Percentiles rank a stretch among this genome's conserved stretches.
phyloP scores from a whole-genome alignment of 2,888 invertebrate genomes.

The Tholera decimalis region DNA sequence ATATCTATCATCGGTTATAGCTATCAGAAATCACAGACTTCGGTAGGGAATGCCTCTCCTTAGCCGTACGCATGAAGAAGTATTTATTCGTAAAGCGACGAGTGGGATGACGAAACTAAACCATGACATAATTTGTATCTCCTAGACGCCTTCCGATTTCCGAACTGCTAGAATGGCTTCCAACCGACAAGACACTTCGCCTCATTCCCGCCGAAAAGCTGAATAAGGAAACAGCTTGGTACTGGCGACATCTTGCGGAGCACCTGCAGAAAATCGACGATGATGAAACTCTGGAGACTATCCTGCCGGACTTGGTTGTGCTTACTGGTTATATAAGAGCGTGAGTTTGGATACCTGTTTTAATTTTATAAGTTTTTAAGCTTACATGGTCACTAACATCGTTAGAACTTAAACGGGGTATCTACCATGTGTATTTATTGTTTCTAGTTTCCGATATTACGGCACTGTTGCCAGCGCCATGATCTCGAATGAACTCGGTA shows the following conservation, averaged over 20 bases:
- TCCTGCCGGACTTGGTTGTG: slow-evolving; percentile 94
- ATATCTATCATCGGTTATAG: too few species aligned
- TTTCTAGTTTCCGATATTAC: too few species aligned
- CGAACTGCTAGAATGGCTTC: slow-evolving; percentile 89
- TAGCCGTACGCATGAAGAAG: too few species aligned
- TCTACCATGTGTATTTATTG: too few species aligned
- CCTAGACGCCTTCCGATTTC: slow-evolving; percentile 85
- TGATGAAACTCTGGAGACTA: slow-evolving; percentile 91
- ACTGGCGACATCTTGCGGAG: slow-evolving; percentile 89
- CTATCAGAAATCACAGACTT: too few species aligned
- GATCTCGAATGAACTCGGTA: too few species aligned
- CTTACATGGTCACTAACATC: too few species aligned
- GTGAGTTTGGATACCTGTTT: slow-evolving; percentile 83
- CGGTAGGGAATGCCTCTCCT: too few species aligned
- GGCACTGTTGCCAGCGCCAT: too few species aligned
- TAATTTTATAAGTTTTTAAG: background rate
- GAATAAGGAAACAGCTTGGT: slow-evolving; percentile 89
- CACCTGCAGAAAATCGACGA: slow-evolving; percentile 86
- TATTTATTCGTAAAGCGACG: too few species aligned
- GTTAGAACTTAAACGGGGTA: too few species aligned
- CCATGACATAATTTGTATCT: background rate
- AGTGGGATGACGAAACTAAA: too few species aligned
- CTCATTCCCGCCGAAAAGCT: slow-evolving; percentile 86
- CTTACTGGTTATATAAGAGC: slow-evolving; percentile 94
- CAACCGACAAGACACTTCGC: slow-evolving; percentile 82